Percentiles rank a stretch among this genome's conserved stretches.
phyloP scores from a whole-genome alignment of 2,888 invertebrate species.

The Alloplasta piceator region DNA sequence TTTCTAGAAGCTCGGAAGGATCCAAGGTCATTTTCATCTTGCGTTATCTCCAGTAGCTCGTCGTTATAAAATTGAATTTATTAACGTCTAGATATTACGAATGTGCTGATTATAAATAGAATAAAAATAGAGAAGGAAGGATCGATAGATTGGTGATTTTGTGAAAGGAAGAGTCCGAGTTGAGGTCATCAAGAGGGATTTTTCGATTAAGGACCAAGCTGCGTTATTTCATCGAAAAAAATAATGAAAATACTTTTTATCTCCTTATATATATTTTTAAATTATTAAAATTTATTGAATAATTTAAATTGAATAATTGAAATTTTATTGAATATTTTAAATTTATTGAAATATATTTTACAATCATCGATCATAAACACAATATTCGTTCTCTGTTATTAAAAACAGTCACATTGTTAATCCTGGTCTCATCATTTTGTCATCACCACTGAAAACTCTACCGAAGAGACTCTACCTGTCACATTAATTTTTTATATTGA shows the following conservation, averaged over 20 bases:
- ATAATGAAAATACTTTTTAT: too few relatives aligned
- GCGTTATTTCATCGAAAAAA: too few relatives aligned
- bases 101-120: conserved; percentile 38
- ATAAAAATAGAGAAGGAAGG: conserved; percentile 16
- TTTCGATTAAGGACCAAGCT: conserved; percentile 1
- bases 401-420: too few relatives aligned
- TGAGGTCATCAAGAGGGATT: conserved; percentile 21
- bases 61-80: too few relatives aligned
- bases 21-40: conserved; percentile 40
- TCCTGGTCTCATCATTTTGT: not conserved
- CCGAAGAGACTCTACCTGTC: not conserved
- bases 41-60: not conserved
- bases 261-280: too few relatives aligned
- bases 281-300: too few relatives aligned
- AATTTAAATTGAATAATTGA: too few relatives aligned
- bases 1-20: conserved; percentile 56
- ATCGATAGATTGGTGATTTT: conserved; percentile 10
- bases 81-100: too few relatives aligned
- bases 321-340: too few relatives aligned
- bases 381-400: too few relatives aligned
- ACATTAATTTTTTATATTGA: too few relatives aligned
- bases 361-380: not conserved
- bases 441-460: not conserved
- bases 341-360: not conserved
- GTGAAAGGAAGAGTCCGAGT: conserved; percentile 2